Conservation (phyloP, 2,888 invertebrate genomes). For the Cryptocephalus moraei region DNA sequence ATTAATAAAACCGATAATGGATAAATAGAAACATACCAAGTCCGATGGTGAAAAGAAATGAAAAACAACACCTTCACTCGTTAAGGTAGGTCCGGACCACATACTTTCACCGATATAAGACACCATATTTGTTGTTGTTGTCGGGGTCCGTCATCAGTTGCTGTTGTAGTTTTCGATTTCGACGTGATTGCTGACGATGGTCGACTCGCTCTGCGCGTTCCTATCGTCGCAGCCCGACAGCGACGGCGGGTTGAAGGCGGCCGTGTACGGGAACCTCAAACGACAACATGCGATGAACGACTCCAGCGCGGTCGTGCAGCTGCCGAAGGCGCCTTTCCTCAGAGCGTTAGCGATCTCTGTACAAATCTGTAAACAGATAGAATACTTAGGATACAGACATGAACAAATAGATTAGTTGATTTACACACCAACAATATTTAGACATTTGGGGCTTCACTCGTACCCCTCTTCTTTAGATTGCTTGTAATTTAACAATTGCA, state of each 20-base stretch:
- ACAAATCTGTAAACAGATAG: conserved; percentile 55
- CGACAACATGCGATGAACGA: conserved; percentile 65
- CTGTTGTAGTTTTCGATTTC: conserved; percentile 30
- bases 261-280: conserved; percentile 67
- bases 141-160: conserved; percentile 27
- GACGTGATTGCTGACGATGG: conserved; percentile 26
- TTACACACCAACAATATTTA: no score
- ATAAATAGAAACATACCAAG: no score
- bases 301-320: conserved; percentile 54
- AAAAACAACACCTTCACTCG: no score
- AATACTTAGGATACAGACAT: no score
- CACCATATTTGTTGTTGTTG: neutral
- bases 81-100: neutral
- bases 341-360: conserved; percentile 69
- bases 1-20: no score
- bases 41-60: no score
- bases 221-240: conserved; percentile 17
- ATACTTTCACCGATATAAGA: neutral
- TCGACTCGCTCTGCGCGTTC: conserved; percentile 10
- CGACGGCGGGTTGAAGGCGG: conserved; percentile 51
- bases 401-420: no score
- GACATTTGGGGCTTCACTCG: no score
- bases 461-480: no score
- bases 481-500: no score
- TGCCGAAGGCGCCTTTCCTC: conserved; percentile 70